phyloP scores from a whole-genome alignment of 1,140 invertebrate genomes.

The Pomacea maculata region DNA sequence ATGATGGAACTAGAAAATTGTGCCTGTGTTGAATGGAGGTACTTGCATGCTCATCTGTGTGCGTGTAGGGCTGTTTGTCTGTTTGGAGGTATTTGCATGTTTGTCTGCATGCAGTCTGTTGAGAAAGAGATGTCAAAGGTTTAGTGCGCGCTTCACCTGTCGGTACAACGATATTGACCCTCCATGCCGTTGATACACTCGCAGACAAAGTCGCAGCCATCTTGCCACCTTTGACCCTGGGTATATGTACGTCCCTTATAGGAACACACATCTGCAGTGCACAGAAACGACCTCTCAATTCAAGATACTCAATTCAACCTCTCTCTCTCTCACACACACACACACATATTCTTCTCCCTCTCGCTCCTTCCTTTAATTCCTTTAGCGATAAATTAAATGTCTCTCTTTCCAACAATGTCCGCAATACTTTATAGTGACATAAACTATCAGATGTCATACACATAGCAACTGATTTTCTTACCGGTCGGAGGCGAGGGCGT shows the following conservation, averaged over 20 bases:
- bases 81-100: background rate
- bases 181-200: conserved; percentile 38
- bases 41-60: background rate
- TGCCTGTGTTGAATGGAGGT: background rate
- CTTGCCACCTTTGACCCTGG: conserved; percentile 46
- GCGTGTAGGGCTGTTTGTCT: background rate
- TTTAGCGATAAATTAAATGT: too few species aligned
- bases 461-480: background rate
- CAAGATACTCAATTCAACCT: too few species aligned
- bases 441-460: too few species aligned
- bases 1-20: background rate
- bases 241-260: conserved; percentile 26
- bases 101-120: background rate
- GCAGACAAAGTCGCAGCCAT: conserved; percentile 46
- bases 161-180: conserved; percentile 45
- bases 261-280: conserved; percentile 20
- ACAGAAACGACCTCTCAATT: background rate
- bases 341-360: background rate
- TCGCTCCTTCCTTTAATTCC: background rate
- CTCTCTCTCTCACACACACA: too few species aligned
- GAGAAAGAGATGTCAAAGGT: background rate
- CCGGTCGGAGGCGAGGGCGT: background rate
- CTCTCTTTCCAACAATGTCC: too few species aligned
- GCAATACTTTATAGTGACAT: too few species aligned
- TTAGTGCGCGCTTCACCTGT: conserved; percentile 33